phyloP scores from a whole-genome alignment of 2,797 vertebrate species.

The Heliangelus exortis region DNA sequence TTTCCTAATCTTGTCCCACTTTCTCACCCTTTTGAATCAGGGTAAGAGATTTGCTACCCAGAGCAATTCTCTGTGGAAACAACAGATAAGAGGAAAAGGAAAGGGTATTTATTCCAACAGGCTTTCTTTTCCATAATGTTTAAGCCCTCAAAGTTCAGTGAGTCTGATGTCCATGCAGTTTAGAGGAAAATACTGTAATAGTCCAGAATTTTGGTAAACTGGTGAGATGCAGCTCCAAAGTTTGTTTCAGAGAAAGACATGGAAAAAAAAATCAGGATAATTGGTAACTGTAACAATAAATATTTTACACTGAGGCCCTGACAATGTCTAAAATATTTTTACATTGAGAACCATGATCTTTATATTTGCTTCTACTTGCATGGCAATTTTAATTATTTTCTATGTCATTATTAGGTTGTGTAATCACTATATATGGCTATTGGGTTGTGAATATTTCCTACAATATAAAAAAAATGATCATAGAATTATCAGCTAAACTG shows the following conservation, averaged over 20 bases:
- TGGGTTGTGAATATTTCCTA: neutral
- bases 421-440: no score
- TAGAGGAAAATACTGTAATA: neutral
- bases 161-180: neutral
- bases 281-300: rapidly evolving
- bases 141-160: neutral
- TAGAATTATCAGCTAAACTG: neutral
- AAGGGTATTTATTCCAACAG: neutral
- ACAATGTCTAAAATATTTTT: neutral
- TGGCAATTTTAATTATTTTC: neutral
- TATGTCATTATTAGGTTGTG: no score
- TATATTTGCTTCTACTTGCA: neutral
- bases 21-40: neutral
- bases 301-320: neutral
- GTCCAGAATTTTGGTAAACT: neutral
- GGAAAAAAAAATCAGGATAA: neutral
- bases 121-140: neutral
- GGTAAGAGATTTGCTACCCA: neutral
- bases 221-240: neutral
- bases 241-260: neutral
- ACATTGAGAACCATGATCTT: neutral
- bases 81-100: conserved; percentile 3
- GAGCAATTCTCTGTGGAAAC: neutral
- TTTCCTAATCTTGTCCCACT: neutral
- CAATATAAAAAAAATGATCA: neutral